A percentile compares a stretch with the other conserved stretches of the same genome.
Conservation (phyloP, 2,797 vertebrate genomes). For the Eleutherodactylus coqui region DNA sequence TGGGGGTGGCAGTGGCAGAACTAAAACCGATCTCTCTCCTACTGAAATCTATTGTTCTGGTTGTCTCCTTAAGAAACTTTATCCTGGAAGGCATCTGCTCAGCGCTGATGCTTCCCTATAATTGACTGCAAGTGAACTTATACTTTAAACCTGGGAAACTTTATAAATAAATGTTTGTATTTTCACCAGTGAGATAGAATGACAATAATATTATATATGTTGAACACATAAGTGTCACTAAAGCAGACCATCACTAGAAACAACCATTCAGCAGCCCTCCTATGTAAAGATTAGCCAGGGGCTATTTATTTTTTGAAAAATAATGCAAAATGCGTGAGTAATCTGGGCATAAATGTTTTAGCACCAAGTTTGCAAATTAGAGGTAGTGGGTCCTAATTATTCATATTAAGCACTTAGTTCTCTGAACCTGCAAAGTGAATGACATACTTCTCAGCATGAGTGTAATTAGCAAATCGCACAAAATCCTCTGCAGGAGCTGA, state of each 20-base stretch:
- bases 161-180: background rate
- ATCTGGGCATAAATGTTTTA: background rate
- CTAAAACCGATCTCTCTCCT: background rate
- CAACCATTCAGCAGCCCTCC: background rate
- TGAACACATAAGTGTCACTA: background rate
- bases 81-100: background rate
- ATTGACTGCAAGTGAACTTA: background rate
- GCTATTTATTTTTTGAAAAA: background rate
- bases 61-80: background rate
- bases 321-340: background rate
- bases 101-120: background rate
- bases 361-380: background rate
- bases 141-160: background rate
- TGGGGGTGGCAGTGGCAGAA: background rate
- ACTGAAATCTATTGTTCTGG: background rate
- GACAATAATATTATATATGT: background rate
- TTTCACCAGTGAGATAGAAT: background rate
- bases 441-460: background rate
- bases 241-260: background rate
- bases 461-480: background rate
- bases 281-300: background rate
- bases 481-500: background rate
- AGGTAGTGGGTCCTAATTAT: background rate
- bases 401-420: conserved; percentile 15
- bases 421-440: conserved; percentile 4